Percentiles rank a stretch among this genome's conserved stretches.
Conservation (phyloP, 2,888 invertebrate species). For the Aspidapion aeneum region DNA sequence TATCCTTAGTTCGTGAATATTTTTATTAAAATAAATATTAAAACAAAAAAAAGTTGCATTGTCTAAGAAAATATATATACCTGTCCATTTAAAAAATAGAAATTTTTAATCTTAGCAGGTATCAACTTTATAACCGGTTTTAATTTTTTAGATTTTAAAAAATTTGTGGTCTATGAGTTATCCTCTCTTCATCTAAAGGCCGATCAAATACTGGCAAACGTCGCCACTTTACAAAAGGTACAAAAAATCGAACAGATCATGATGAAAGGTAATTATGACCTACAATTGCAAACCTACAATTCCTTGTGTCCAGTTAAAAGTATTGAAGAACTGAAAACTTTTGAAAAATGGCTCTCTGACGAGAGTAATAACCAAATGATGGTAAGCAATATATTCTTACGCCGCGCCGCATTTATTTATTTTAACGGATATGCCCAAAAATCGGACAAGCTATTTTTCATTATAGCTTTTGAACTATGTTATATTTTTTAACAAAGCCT, state of each 20-base stretch:
- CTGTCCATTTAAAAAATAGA: too few relatives aligned
- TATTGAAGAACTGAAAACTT: neutral
- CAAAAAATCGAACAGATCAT: neutral
- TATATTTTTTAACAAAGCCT: too few relatives aligned
- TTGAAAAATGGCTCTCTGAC: neutral
- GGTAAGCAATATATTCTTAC: neutral
- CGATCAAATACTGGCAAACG: neutral
- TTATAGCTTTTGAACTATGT: too few relatives aligned
- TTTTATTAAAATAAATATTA: too few relatives aligned
- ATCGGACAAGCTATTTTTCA: too few relatives aligned
- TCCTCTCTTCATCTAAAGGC: neutral
- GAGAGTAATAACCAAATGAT: neutral
- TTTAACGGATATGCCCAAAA: too few relatives aligned
- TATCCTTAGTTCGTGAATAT: too few relatives aligned
- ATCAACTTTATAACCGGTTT: too few relatives aligned
- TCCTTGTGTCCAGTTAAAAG: neutral
- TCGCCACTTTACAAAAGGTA: neutral
- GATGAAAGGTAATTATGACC: neutral
- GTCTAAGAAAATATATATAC: too few relatives aligned
- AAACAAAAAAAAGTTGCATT: too few relatives aligned
- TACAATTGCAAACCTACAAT: neutral
- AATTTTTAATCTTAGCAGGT: too few relatives aligned
- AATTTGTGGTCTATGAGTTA: neutral
- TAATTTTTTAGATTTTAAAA: constrained; percentile 1
- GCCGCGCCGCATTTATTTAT: too few relatives aligned